Evolutionary conservation across 2,888 invertebrate species (phyloP).

Genomic region (Sphinx pinastri): DNA sequence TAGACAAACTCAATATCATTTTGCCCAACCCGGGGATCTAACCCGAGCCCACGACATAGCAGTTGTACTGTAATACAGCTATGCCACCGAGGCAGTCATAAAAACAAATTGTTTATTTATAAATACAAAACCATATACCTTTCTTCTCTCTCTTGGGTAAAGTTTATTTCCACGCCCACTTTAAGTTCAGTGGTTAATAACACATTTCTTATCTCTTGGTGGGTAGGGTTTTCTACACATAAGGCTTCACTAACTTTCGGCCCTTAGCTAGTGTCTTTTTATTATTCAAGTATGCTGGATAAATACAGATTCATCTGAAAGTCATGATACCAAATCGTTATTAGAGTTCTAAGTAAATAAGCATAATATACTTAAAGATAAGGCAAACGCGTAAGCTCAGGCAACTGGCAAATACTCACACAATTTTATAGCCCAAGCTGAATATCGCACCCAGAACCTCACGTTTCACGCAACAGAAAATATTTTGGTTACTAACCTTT

Average conservation of each 20-base stretch:
- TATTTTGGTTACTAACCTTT: slow-evolving; percentile 54
- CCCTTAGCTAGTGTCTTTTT: slow-evolving; percentile 96
- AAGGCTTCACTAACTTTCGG: slow-evolving; percentile 91
- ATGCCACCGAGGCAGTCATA: no score
- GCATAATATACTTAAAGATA: no score
- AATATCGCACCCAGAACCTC: no score
- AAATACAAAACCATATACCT: slow-evolving; percentile 67
- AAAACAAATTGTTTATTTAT: background rate
- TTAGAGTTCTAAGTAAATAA: background rate
- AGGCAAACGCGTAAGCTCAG: no score
- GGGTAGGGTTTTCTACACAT: slow-evolving; percentile 98
- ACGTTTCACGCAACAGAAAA: no score
- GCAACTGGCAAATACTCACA: no score
- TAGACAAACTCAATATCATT: no score
- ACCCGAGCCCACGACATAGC: no score
- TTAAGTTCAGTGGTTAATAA: slow-evolving; percentile 91
- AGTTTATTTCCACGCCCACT: slow-evolving; percentile 95
- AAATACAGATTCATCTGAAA: slow-evolving; percentile 96
- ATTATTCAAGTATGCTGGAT: slow-evolving; percentile 97
- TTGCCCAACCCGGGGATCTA: no score
- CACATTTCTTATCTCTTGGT: slow-evolving; percentile 97
- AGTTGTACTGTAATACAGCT: no score
- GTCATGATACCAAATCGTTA: background rate
- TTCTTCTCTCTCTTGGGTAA: slow-evolving; percentile 95
- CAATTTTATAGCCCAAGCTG: no score